phyloP scores from a whole-genome alignment of 2,888 invertebrate genomes.

The Ellobium chinense region DNA sequence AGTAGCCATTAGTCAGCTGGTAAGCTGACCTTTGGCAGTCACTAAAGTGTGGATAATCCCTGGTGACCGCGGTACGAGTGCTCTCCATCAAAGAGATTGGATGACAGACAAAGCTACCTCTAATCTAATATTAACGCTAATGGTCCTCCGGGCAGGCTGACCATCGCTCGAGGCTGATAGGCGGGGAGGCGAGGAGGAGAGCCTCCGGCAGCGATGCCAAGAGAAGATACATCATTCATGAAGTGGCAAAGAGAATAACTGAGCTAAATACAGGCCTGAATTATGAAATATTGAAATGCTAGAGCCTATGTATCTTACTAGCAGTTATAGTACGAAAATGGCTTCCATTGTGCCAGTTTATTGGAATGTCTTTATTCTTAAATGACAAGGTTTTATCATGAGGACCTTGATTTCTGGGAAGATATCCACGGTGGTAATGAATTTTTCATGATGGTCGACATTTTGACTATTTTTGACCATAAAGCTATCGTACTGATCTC shows the following conservation, averaged over 20 bases:
- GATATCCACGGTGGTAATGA: no score
- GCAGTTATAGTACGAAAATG: no score
- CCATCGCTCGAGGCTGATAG: neutral
- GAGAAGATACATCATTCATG: neutral
- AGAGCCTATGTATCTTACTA: no score
- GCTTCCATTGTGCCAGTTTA: no score
- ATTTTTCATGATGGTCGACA: no score
- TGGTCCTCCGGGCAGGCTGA: neutral
- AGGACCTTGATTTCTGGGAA: no score
- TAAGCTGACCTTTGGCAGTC: neutral
- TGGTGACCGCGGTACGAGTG: neutral
- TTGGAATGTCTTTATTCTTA: no score
- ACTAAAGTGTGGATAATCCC: neutral
- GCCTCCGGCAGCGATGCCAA: neutral
- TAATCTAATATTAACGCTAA: neutral
- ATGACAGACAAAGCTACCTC: neutral
- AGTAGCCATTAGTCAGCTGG: neutral
- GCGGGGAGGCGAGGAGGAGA: neutral
- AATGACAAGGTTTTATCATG: no score
- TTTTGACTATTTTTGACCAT: no score
- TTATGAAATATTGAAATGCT: no score
- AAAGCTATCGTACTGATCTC: no score
- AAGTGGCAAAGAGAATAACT: neutral
- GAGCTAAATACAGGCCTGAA: no score
- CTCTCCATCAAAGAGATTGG: neutral